Percentiles rank a stretch among this genome's conserved stretches.
These are phyloP conservation scores for Odobenus rosmarus DNA, from an alignment of 2,113 vertebrate genomes.

Conservation along the genomic window DNA sequence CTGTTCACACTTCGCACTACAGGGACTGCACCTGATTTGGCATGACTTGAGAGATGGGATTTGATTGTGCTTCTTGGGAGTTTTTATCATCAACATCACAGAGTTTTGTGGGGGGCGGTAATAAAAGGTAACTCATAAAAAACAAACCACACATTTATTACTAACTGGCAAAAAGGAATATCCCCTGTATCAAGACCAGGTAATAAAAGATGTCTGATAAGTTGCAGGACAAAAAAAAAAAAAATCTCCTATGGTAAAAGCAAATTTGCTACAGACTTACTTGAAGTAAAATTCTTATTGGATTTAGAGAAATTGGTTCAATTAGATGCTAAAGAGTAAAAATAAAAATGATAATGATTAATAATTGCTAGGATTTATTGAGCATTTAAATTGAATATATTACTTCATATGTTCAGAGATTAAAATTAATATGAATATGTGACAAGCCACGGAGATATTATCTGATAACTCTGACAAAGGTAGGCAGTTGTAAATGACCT, in stretches of 20 bases:
- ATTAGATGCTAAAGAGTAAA: too few species aligned
- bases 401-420: background rate
- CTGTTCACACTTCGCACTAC: background rate
- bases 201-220: background rate
- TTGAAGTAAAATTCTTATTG: background rate
- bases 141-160: background rate
- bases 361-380: background rate
- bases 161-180: background rate
- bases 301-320: background rate
- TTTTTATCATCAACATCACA: background rate
- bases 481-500: background rate
- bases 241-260: background rate
- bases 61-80: background rate
- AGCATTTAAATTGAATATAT: background rate
- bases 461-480: background rate
- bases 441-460: background rate
- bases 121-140: background rate
- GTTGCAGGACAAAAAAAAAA: background rate
- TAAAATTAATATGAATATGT: background rate
- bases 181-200: background rate
- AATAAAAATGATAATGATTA: background rate
- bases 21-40: background rate
- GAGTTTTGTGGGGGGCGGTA: background rate
- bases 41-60: background rate
- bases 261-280: background rate